Conservation (phyloP, 1,140 invertebrate genomes). For the Drosophila navojoa region DNA sequence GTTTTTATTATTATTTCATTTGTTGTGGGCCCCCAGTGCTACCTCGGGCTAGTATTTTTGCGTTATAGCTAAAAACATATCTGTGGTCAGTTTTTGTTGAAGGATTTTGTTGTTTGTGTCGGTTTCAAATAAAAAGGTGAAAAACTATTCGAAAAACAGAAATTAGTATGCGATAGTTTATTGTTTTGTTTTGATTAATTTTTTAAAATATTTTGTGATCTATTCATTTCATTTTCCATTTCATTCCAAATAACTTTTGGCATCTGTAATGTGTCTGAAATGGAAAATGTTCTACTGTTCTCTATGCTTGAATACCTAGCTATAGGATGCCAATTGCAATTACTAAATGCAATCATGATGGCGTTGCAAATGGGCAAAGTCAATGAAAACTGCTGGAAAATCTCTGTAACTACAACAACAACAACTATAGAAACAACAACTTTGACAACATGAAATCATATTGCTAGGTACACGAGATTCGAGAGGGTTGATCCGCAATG, state of each 20-base stretch:
- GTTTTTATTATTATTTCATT: not conserved
- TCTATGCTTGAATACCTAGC: no score
- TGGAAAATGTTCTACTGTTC: no score
- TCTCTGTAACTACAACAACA: no score
- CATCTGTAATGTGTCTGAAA: no score
- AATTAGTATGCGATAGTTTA: no score
- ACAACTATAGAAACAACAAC: not conserved
- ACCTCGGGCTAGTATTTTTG: not conserved
- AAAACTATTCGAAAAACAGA: not conserved
- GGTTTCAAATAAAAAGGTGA: not conserved
- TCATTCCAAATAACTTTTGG: no score
- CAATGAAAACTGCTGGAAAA: not conserved
- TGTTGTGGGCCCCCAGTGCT: not conserved
- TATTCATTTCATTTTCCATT: no score
- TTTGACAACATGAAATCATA: slow-evolving; percentile 11
- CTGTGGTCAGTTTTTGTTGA: not conserved
- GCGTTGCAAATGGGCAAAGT: not conserved
- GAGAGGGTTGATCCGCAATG: not conserved
- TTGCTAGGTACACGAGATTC: not conserved
- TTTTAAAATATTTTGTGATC: no score
- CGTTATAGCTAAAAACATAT: not conserved
- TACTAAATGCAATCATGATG: not conserved
- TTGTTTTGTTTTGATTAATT: no score
- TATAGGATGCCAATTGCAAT: no score
- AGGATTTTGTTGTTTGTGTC: not conserved